Conservation (phyloP, 2,888 invertebrate species). For the Andrena marginata region DNA sequence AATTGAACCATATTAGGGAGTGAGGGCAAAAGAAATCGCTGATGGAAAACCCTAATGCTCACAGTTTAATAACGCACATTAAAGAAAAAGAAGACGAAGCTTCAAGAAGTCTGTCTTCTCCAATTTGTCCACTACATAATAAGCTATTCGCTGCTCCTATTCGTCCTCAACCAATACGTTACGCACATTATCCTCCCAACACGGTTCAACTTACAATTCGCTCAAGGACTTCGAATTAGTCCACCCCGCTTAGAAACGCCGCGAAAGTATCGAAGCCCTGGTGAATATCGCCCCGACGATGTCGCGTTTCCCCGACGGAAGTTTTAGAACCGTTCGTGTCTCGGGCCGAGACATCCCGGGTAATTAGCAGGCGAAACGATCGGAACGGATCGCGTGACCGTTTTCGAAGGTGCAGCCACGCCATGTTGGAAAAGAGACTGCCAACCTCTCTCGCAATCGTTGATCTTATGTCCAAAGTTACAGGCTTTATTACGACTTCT, state of each 20-base stretch:
- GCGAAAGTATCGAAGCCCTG: not conserved
- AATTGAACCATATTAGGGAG: too few relatives aligned
- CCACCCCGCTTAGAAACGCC: not conserved
- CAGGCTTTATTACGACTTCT: constrained; percentile 66
- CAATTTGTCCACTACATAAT: too few relatives aligned
- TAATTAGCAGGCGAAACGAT: constrained; percentile 46
- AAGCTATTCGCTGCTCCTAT: too few relatives aligned
- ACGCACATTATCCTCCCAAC: not conserved
- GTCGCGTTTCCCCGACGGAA: not conserved
- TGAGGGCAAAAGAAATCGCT: too few relatives aligned
- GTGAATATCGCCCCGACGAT: not conserved
- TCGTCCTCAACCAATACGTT: too few relatives aligned
- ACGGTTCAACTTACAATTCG: not conserved
- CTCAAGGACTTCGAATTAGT: not conserved
- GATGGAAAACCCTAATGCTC: too few relatives aligned
- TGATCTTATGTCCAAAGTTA: constrained; percentile 60
- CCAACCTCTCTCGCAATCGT: constrained; percentile 48
- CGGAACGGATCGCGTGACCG: constrained; percentile 49
- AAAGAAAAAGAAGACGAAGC: too few relatives aligned
- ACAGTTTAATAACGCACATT: too few relatives aligned
- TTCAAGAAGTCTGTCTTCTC: too few relatives aligned
- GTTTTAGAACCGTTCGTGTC: not conserved
- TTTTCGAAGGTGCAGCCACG: constrained; percentile 25
- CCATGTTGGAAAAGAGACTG: constrained; percentile 34
- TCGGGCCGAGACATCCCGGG: not conserved